These are phyloP conservation scores for Ennomos fuscantarius DNA, from an alignment of 2,888 invertebrate genomes.

Conservation along the genomic window DNA sequence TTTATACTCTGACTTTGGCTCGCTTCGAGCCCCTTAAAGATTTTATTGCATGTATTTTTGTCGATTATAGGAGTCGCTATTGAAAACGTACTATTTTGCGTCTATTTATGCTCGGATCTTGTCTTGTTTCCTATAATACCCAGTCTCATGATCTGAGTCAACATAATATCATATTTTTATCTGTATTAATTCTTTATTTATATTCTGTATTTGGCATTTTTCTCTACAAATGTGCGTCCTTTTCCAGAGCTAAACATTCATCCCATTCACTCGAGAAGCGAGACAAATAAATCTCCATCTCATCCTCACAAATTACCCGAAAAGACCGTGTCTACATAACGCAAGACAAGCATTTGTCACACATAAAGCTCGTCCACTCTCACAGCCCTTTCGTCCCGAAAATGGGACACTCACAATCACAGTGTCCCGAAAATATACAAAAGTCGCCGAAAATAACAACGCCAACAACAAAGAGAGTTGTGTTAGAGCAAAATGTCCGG, in stretches of 20 bases:
- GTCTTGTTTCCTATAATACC: conserved; percentile 11
- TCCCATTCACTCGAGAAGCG: conserved; percentile 14
- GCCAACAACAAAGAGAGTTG: conserved; percentile 53
- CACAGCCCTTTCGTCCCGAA: conserved; percentile 53
- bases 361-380: conserved; percentile 32
- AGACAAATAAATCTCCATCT: conserved; percentile 34
- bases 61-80: conserved; percentile 27
- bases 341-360: conserved; percentile 32
- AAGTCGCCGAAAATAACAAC: conserved; percentile 44
- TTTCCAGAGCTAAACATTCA: conserved; percentile 19
- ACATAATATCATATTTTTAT: neutral
- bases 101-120: conserved; percentile 6
- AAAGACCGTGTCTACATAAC: conserved; percentile 33
- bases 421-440: conserved; percentile 53
- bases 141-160: conserved; percentile 5
- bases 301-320: conserved; percentile 34
- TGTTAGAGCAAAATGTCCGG: conserved; percentile 37
- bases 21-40: conserved; percentile 23
- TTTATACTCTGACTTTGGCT: conserved; percentile 35
- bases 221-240: conserved; percentile 13
- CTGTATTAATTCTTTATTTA: neutral
- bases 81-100: conserved; percentile 15
- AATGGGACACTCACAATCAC: conserved; percentile 59
- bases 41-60: conserved; percentile 32
- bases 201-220: neutral